A percentile compares a stretch with the other conserved stretches of the same genome.
phyloP scores from a whole-genome alignment of 2,797 vertebrate species.

The Phylloscopus collybita region DNA sequence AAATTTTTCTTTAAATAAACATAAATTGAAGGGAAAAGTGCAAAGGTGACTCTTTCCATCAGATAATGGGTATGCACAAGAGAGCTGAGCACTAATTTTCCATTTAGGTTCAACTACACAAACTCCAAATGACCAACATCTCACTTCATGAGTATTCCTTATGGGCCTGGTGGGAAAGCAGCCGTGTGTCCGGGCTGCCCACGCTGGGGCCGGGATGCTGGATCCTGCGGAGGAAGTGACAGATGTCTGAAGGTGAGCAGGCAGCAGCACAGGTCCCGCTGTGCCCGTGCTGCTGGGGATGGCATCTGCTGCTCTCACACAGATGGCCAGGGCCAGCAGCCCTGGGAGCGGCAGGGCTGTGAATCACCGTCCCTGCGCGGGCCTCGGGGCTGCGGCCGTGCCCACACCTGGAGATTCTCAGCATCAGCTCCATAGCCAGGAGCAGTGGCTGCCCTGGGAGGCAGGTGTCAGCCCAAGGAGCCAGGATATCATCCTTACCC shows the following conservation, averaged over 20 bases:
- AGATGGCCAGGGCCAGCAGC: background rate
- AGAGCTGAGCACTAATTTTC: background rate
- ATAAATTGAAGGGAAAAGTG: background rate
- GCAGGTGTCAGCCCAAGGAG: background rate
- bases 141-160: background rate
- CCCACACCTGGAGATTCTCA: background rate
- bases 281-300: background rate
- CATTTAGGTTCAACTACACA: background rate
- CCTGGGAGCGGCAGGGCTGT: background rate
- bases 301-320: background rate
- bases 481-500: rapidly evolving
- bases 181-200: rapidly evolving
- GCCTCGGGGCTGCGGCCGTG: rapidly evolving
- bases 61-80: background rate
- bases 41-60: background rate
- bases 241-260: constrained; percentile 45
- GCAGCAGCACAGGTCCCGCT: background rate
- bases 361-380: rapidly evolving
- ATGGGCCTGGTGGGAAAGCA: background rate
- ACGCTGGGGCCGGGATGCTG: rapidly evolving
- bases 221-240: background rate
- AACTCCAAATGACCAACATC: background rate
- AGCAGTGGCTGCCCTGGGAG: background rate
- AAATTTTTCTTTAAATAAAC: background rate
- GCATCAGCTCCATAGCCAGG: background rate